Conservation (phyloP, 2,113 vertebrate species). For the Terrapene triunguis region DNA sequence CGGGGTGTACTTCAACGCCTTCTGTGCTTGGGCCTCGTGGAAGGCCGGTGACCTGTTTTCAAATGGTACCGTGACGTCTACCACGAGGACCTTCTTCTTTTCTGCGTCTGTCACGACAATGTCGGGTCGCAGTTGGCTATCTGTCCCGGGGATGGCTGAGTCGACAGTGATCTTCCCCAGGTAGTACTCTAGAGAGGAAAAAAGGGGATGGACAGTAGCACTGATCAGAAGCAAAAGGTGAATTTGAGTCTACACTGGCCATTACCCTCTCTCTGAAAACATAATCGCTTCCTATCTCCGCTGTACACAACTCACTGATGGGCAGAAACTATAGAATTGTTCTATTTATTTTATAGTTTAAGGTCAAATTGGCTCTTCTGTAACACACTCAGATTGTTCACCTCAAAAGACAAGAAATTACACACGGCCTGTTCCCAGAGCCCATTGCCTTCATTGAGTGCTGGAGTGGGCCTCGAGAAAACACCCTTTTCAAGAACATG, state of each 20-base stretch:
- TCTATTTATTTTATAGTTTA: background rate
- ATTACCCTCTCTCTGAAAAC: background rate
- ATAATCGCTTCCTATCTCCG: background rate
- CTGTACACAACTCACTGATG: background rate
- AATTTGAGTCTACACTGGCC: background rate
- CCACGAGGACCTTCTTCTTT: too few relatives aligned
- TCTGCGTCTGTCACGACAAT: too few relatives aligned
- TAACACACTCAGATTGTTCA: background rate
- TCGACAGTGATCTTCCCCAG: too few relatives aligned
- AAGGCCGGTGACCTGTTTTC: too few relatives aligned
- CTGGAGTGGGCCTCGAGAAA: background rate
- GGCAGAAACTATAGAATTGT: background rate
- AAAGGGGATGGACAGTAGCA: background rate
- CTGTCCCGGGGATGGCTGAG: too few relatives aligned
- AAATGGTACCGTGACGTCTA: too few relatives aligned
- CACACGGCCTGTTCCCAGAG: fast-evolving
- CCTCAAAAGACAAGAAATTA: background rate
- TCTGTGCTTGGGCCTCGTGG: too few relatives aligned
- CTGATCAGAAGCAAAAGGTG: background rate
- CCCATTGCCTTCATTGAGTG: fast-evolving
- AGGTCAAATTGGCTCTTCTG: background rate
- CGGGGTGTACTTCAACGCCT: too few relatives aligned
- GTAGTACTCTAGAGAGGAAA: background rate
- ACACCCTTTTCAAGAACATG: fast-evolving
- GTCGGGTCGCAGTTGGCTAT: too few relatives aligned